Percentiles rank a stretch among this genome's conserved stretches.
phyloP scores from a whole-genome alignment of 2,797 vertebrate species.

The Carcharodon carcharias region DNA sequence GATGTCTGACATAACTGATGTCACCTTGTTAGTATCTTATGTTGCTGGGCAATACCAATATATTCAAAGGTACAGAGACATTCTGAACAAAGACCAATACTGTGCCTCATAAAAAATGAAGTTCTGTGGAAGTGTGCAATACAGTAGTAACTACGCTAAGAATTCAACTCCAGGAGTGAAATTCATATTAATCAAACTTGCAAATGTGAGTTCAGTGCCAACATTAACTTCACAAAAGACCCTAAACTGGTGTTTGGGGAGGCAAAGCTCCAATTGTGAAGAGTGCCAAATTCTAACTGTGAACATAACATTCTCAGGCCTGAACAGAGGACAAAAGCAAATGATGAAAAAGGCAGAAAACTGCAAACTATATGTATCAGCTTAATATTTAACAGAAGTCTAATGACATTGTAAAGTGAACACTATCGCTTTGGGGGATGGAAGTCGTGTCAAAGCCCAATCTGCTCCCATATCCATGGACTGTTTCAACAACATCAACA shows the following conservation, averaged over 20 bases:
- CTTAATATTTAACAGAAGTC: neutral
- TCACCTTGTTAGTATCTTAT: constrained; percentile 12
- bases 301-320: constrained; percentile 3
- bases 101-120: neutral
- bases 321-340: neutral
- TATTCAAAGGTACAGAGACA: neutral
- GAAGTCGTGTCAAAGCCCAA: neutral
- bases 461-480: neutral
- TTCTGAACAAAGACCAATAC: neutral
- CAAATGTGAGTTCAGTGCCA: neutral
- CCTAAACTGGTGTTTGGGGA: neutral
- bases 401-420: neutral
- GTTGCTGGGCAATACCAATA: constrained; percentile 6
- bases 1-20: constrained; percentile 21
- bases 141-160: neutral
- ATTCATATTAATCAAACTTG: neutral
- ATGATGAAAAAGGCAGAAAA: neutral
- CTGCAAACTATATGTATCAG: neutral
- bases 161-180: neutral
- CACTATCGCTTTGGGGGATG: no score
- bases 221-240: neutral
- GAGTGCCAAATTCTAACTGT: constrained; percentile 2
- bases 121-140: neutral
- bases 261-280: neutral
- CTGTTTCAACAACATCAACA: neutral